These are phyloP conservation scores for Mimachlamys varia DNA, from an alignment of 2,888 invertebrate species.

Conservation along the genomic window DNA sequence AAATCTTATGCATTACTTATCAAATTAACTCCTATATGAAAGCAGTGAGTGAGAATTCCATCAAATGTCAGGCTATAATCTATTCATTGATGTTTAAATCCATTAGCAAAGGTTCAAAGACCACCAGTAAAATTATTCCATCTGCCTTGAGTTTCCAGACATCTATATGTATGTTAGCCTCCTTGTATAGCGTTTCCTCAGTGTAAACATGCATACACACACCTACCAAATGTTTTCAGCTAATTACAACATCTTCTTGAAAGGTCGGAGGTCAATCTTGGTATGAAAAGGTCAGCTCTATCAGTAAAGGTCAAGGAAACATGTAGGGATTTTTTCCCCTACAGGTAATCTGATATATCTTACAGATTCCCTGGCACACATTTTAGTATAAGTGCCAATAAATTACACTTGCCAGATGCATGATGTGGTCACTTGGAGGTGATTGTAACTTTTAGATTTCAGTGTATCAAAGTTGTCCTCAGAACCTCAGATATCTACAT, in stretches of 20 bases:
- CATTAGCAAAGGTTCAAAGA: background rate
- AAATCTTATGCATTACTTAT: no score
- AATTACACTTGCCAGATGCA: no score
- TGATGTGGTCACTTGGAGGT: no score
- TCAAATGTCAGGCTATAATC: background rate
- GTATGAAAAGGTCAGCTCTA: background rate
- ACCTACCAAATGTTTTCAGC: constrained; percentile 7
- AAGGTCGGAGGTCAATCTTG: background rate
- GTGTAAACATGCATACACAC: background rate
- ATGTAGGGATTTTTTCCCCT: background rate
- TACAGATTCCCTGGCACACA: background rate
- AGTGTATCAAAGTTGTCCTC: no score
- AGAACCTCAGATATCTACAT: no score
- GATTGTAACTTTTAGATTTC: no score
- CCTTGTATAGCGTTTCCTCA: background rate
- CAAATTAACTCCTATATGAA: no score
- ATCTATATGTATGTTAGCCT: background rate
- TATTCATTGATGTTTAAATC: background rate
- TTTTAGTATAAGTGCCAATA: no score
- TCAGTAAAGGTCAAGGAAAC: background rate
- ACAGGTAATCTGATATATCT: background rate
- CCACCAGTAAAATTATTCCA: background rate
- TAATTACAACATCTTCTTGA: background rate
- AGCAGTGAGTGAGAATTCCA: no score
- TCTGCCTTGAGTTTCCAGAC: background rate